Percentiles rank a stretch among this genome's conserved stretches.
Evolutionary conservation across 2,888 invertebrate species (phyloP).

Genomic region (Brachypalpus laphriformis): DNA sequence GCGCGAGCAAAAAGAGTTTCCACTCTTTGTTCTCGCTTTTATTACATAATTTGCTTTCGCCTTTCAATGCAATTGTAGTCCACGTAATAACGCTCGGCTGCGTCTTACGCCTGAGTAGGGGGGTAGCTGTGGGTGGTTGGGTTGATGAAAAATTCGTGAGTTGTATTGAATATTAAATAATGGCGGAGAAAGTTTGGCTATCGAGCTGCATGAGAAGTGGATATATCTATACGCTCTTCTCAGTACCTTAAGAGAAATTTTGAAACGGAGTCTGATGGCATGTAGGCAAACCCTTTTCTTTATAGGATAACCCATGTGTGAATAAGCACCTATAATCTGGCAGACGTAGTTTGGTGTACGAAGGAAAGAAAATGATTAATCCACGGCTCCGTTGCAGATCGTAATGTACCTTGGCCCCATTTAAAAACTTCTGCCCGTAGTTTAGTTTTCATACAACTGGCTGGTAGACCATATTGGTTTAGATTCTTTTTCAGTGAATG

Average conservation of each 20-base stretch:
- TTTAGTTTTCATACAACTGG: too few species aligned
- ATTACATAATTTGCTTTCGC: conserved; percentile 61
- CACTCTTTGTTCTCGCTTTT: conserved; percentile 48
- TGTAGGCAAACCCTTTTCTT: too few species aligned
- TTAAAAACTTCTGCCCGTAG: too few species aligned
- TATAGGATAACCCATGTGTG: too few species aligned
- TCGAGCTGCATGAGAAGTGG: background rate
- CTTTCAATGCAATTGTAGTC: conserved; percentile 54
- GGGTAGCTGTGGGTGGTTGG: background rate
- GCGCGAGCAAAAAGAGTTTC: conserved; percentile 53
- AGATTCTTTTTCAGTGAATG: too few species aligned
- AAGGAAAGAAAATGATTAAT: too few species aligned
- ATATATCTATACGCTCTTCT: background rate
- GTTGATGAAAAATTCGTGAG: conserved; percentile 16
- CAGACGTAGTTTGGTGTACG: too few species aligned
- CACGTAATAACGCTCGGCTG: conserved; percentile 48
- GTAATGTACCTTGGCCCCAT: too few species aligned
- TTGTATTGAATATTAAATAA: conserved; percentile 31
- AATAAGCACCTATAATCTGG: too few species aligned
- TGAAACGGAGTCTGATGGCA: background rate
- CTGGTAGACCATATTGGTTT: too few species aligned
- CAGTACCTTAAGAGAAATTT: background rate
- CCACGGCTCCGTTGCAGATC: too few species aligned
- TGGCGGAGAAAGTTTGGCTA: conserved; percentile 18
- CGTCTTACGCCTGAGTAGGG: conserved; percentile 12